phyloP scores from a whole-genome alignment of 2,888 invertebrate genomes.

The Heliconius charithonia region DNA sequence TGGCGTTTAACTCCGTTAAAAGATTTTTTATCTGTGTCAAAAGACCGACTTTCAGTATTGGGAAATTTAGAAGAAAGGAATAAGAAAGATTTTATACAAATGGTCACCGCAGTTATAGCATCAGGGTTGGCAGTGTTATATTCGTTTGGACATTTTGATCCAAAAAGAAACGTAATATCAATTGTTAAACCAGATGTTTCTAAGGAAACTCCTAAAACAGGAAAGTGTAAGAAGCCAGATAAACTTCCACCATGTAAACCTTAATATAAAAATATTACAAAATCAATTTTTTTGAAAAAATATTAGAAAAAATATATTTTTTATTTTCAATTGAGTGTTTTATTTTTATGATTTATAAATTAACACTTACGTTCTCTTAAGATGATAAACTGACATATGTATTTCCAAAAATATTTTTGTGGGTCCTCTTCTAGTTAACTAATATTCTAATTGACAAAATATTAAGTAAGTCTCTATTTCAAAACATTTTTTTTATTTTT shows the following conservation, averaged over 20 bases:
- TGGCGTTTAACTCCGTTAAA: conserved; percentile 62
- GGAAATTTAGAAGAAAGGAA: conserved; percentile 44
- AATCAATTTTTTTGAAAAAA: neutral
- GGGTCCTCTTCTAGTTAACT: neutral
- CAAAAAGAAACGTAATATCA: conserved; percentile 25
- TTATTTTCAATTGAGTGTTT: neutral
- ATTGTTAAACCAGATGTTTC: conserved; percentile 12
- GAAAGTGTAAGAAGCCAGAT: neutral
- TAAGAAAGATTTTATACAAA: conserved; percentile 46
- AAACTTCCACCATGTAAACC: conserved; percentile 4
- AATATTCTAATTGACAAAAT: neutral
- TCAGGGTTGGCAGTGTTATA: conserved; percentile 46
- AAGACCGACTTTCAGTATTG: conserved; percentile 47
- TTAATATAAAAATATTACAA: neutral
- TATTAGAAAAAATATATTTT: neutral
- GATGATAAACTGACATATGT: no score
- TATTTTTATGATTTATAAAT: neutral
- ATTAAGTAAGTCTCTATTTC: neutral
- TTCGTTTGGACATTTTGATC: conserved; percentile 52
- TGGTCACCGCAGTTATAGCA: conserved; percentile 44
- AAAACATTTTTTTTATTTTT: neutral
- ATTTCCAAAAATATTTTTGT: neutral
- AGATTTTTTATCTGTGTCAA: conserved; percentile 52
- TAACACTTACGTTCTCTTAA: neutral
- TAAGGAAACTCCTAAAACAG: conserved; percentile 17